Conservation (phyloP, 2,888 invertebrate species). For the Drosophila rellima region DNA sequence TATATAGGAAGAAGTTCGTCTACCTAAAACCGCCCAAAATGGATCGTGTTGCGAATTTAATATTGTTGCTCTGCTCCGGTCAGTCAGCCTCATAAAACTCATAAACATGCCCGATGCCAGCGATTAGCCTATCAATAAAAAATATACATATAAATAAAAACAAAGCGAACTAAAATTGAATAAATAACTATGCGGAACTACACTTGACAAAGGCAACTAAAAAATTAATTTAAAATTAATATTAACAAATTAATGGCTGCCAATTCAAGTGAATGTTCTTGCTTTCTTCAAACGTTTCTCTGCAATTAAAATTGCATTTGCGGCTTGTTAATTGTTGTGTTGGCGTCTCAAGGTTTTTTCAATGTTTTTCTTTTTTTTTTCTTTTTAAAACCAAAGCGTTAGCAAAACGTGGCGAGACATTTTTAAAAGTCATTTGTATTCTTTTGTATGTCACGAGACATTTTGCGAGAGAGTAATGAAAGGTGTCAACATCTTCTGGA, state of each 20-base stretch:
- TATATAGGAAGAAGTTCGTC: constrained; percentile 21
- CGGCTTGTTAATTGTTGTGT: constrained; percentile 31
- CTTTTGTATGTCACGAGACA: constrained; percentile 33
- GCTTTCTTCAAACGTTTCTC: constrained; percentile 27
- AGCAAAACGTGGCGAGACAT: constrained; percentile 37
- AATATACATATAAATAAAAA: constrained; percentile 16
- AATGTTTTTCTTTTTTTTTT: constrained; percentile 31
- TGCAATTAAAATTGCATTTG: constrained; percentile 17
- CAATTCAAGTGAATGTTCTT: constrained; percentile 10
- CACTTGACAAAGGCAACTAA: constrained; percentile 14
- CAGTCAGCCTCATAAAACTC: constrained; percentile 50
- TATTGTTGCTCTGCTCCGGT: constrained; percentile 45
- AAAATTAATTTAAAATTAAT: too few species aligned
- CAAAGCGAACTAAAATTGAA: constrained; percentile 38
- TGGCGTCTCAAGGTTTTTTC: constrained; percentile 53
- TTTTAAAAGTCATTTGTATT: constrained; percentile 26
- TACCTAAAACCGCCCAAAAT: constrained; percentile 54
- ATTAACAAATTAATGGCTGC: constrained; percentile 18
- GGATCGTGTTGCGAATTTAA: constrained; percentile 72
- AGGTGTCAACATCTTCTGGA: neutral
- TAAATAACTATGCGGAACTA: constrained; percentile 46
- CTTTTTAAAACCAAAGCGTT: constrained; percentile 35
- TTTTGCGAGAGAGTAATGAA: neutral
- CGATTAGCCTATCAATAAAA: constrained; percentile 47
- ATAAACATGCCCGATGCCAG: constrained; percentile 46